phyloP scores from a whole-genome alignment of 2,888 invertebrate genomes.

The Pristionchus arcanus region DNA sequence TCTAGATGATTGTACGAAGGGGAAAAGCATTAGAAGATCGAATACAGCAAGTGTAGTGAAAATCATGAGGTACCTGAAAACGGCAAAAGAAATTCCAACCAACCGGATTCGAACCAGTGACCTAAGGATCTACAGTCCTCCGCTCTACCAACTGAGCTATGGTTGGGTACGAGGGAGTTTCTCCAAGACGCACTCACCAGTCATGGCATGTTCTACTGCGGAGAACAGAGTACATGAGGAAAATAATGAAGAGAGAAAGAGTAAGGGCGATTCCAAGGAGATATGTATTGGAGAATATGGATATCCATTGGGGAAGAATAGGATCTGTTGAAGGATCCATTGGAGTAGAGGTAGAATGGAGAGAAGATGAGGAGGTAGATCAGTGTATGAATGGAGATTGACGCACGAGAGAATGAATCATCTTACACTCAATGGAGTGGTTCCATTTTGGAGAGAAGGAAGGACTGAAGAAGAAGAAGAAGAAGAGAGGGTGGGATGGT shows the following conservation, averaged over 20 bases:
- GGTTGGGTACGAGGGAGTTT: neutral
- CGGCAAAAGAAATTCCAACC: constrained; percentile 21
- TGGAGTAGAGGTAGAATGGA: no score
- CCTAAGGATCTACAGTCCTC: constrained; percentile 57
- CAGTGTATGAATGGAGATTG: neutral
- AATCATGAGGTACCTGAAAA: constrained; percentile 29
- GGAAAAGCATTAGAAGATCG: constrained; percentile 32
- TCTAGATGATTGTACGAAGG: constrained; percentile 46
- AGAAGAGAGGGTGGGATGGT: neutral
- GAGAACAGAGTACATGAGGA: constrained; percentile 13
- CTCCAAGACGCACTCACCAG: constrained; percentile 27
- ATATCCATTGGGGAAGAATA: constrained; percentile 18
- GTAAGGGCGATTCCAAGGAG: constrained; percentile 26
- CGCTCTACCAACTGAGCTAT: constrained; percentile 58
- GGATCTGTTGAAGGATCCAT: neutral
- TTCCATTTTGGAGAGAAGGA: constrained; percentile 1
- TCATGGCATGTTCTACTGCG: constrained; percentile 28
- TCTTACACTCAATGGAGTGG: neutral
- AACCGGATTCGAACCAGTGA: constrained; percentile 56
- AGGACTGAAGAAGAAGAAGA: constrained; percentile 24
- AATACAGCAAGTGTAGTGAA: constrained; percentile 46
- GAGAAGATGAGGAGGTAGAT: neutral
- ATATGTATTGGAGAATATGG: constrained; percentile 29
- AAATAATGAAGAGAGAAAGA: constrained; percentile 25
- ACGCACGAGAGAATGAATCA: neutral